phyloP scores from a whole-genome alignment of 2,797 vertebrate species.

The Ctenopoma kingsleyae region DNA sequence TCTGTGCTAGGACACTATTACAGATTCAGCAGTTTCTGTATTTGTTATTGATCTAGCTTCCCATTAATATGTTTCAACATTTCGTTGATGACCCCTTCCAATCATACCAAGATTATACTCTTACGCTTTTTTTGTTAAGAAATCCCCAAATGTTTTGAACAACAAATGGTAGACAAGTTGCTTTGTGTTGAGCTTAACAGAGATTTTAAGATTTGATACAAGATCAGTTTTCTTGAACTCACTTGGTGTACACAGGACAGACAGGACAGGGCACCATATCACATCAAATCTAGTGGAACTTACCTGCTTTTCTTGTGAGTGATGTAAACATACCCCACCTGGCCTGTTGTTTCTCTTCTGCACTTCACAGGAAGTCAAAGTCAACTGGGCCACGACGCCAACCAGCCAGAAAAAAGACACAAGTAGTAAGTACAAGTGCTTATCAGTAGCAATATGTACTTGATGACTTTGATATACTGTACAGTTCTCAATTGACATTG shows the following conservation, averaged over 20 bases:
- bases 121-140: not conserved
- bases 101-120: not conserved
- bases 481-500: not conserved
- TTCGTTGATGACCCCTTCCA: not conserved
- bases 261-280: slow-evolving; percentile 43
- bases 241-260: not conserved
- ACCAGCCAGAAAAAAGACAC: slow-evolving; percentile 99
- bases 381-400: slow-evolving; percentile 99
- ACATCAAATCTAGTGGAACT: slow-evolving; percentile 41
- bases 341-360: slow-evolving; percentile 57
- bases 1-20: not conserved
- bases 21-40: not conserved
- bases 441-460: not conserved
- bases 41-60: not conserved
- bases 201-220: not conserved
- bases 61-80: not conserved
- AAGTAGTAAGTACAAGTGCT: slow-evolving; percentile 92
- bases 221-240: not conserved
- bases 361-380: slow-evolving; percentile 95
- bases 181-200: not conserved
- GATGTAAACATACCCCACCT: slow-evolving; percentile 74
- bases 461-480: not conserved
- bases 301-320: slow-evolving; percentile 32
- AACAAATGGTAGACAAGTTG: not conserved
- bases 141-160: not conserved